phyloP scores from a whole-genome alignment of 2,888 invertebrate species.

The Eulithis prunata region DNA sequence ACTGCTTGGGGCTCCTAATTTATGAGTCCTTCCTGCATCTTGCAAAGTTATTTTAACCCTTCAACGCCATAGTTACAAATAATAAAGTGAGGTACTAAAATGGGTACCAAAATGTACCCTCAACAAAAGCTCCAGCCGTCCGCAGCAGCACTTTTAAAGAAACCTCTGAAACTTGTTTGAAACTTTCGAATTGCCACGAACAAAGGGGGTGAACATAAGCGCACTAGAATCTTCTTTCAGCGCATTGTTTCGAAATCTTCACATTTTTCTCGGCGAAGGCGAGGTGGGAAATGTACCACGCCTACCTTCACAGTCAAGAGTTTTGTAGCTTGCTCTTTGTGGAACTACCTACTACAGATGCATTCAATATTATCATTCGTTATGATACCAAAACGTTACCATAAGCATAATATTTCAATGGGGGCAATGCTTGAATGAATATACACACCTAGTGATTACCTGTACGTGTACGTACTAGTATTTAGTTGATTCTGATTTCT shows the following conservation, averaged over 20 bases:
- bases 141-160: conserved; percentile 26
- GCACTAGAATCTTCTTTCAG: conserved; percentile 20
- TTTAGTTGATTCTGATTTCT: no score
- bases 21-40: not conserved
- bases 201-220: conserved; percentile 23
- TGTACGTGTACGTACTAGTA: no score
- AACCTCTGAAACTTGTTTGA: conserved; percentile 35
- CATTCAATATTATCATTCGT: no score
- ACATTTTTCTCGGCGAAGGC: conserved; percentile 17
- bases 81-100: no score
- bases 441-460: no score
- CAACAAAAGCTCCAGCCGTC: conserved; percentile 16
- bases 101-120: not conserved
- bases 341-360: no score
- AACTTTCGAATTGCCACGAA: conserved; percentile 25
- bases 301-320: not conserved
- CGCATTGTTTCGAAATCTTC: conserved; percentile 27
- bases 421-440: no score
- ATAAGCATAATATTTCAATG: no score
- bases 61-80: no score
- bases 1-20: not conserved
- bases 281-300: conserved; percentile 7
- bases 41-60: not conserved
- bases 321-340: not conserved
- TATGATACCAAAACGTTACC: no score